phyloP scores from a whole-genome alignment of 1,140 invertebrate genomes.

The Drosophila equinoxialis region DNA sequence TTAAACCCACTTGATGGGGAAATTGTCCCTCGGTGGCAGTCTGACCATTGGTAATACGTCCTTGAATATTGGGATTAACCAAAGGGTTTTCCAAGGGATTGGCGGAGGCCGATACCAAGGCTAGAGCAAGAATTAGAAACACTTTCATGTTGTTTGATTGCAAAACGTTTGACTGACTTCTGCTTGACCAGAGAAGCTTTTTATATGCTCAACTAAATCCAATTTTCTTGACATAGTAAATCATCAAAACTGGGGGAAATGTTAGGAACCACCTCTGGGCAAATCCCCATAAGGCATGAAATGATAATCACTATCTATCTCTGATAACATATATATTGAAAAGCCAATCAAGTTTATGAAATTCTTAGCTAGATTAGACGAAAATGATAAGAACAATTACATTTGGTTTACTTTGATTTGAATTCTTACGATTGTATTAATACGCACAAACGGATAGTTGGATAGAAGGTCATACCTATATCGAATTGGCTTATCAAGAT shows the following conservation, averaged over 20 bases:
- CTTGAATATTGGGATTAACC: background rate
- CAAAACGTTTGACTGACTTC: background rate
- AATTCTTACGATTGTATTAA: too few relatives aligned
- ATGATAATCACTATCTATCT: background rate
- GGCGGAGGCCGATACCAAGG: background rate
- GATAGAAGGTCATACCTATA: too few relatives aligned
- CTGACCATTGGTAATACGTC: conserved; percentile 1
- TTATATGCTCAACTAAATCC: background rate
- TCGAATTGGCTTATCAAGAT: too few relatives aligned
- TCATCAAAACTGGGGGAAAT: background rate
- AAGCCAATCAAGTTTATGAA: background rate
- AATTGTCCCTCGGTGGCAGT: background rate
- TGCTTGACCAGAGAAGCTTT: background rate
- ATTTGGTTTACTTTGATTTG: too few relatives aligned
- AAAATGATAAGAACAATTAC: too few relatives aligned
- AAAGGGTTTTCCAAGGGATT: background rate
- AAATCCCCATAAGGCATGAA: background rate
- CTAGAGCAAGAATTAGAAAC: too few relatives aligned
- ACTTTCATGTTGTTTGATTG: too few relatives aligned
- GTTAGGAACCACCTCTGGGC: background rate
- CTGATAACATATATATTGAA: background rate
- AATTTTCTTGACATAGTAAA: background rate
- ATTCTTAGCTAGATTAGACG: too few relatives aligned
- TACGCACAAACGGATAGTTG: too few relatives aligned
- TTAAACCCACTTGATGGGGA: conserved; percentile 2